Percentiles rank a stretch among this genome's conserved stretches.
phyloP scores from a whole-genome alignment of 2,888 invertebrate species.

The Chrysolina haemoptera region DNA sequence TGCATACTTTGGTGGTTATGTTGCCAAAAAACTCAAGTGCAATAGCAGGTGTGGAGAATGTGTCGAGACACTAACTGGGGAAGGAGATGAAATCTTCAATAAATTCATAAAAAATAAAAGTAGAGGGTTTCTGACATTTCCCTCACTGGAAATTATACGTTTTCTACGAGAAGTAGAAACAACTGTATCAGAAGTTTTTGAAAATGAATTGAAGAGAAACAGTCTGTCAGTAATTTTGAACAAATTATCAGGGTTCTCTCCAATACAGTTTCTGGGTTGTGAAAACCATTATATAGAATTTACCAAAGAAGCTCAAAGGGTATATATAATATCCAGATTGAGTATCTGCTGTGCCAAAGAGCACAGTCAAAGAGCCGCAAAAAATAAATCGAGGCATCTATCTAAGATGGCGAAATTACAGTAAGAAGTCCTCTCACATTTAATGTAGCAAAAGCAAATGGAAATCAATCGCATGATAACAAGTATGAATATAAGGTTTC shows the following conservation, averaged over 20 bases:
- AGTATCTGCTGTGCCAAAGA: slow-evolving; percentile 2
- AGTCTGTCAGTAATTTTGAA: neutral
- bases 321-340: neutral
- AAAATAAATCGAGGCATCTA: too few species aligned
- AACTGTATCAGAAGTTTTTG: neutral
- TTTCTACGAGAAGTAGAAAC: neutral
- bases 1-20: too few species aligned
- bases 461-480: too few species aligned
- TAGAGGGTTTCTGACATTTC: slow-evolving; percentile 1
- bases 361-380: neutral
- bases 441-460: too few species aligned
- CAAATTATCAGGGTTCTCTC: neutral
- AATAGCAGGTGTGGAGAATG: too few species aligned
- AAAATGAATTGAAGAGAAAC: neutral
- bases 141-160: neutral
- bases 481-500: too few species aligned
- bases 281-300: neutral
- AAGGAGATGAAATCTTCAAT: neutral
- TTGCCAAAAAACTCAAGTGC: too few species aligned
- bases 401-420: neutral
- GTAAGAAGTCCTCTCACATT: too few species aligned
- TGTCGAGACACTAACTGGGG: neutral
- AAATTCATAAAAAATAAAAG: too few species aligned
- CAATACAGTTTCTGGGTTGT: neutral
- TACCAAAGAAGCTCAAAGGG: neutral